These are phyloP conservation scores for Bibio marci DNA, from an alignment of 2,888 invertebrate genomes.

Conservation along the genomic window DNA sequence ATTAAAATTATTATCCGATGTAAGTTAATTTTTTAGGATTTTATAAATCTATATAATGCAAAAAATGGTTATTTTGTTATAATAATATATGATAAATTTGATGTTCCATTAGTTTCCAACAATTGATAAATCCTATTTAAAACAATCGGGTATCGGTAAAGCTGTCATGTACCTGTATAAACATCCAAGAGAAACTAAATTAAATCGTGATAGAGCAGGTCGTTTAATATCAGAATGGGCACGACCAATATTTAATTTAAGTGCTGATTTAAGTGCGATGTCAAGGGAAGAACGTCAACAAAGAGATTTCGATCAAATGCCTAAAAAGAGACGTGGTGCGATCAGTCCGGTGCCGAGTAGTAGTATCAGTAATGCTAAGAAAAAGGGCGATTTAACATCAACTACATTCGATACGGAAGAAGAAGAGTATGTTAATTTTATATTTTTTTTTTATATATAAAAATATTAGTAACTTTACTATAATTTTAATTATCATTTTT, in stretches of 20 bases:
- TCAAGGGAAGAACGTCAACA: conserved; percentile 86
- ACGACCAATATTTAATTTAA: conserved; percentile 90
- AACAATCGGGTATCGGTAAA: conserved; percentile 94
- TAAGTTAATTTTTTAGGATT: no score
- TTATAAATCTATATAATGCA: conserved; percentile 2
- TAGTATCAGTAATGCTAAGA: conserved; percentile 28
- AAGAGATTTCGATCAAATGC: conserved; percentile 76
- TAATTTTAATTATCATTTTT: background rate
- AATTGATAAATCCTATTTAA: conserved; percentile 74
- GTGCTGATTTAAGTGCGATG: conserved; percentile 81
- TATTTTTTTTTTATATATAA: no score
- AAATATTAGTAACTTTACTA: no score
- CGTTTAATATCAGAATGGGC: conserved; percentile 96
- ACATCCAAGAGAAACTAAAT: conserved; percentile 91
- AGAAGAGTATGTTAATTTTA: conserved; percentile 36
- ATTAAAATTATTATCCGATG: conserved; percentile 60
- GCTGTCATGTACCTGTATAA: conserved; percentile 99
- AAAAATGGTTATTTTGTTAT: background rate
- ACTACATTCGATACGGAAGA: conserved; percentile 40
- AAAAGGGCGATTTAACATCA: conserved; percentile 41
- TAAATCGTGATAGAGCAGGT: conserved; percentile 78
- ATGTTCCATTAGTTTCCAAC: conserved; percentile 53
- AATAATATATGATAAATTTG: background rate
- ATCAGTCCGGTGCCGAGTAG: conserved; percentile 29
- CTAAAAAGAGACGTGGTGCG: conserved; percentile 27